These are phyloP conservation scores for Lepas anatifera DNA, from an alignment of 2,888 invertebrate genomes.

Conservation along the genomic window DNA sequence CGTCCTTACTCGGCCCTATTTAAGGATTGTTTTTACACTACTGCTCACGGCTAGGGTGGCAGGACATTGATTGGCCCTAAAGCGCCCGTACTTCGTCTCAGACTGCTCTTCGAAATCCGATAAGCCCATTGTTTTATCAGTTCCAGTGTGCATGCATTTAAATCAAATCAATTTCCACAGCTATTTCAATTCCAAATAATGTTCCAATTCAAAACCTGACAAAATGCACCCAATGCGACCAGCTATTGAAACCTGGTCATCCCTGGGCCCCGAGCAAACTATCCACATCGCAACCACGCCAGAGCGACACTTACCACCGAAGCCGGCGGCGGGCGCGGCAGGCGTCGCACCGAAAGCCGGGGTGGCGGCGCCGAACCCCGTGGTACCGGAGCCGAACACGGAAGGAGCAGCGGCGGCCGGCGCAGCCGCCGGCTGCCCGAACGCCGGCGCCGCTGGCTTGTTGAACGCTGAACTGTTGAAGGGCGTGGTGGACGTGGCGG, in stretches of 20 bases:
- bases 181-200: background rate
- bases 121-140: no score
- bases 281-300: background rate
- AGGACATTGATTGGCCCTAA: no score
- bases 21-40: no score
- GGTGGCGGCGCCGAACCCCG: conserved; percentile 27
- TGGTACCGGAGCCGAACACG: conserved; percentile 32
- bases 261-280: background rate
- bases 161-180: background rate
- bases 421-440: conserved; percentile 21
- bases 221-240: background rate
- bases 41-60: no score
- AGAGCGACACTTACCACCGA: conserved; percentile 19
- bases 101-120: no score
- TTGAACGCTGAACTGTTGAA: conserved; percentile 38
- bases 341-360: conserved; percentile 19
- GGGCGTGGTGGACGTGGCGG: conserved; percentile 33
- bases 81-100: no score
- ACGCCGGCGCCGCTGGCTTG: conserved; percentile 34
- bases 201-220: background rate
- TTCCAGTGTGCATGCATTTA: no score
- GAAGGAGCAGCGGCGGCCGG: conserved; percentile 21
- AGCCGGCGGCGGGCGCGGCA: conserved; percentile 21
- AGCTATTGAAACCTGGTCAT: no score
- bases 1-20: no score